These are phyloP conservation scores for Hemibagrus guttatus DNA, from an alignment of 2,797 vertebrate species.

Conservation along the genomic window DNA sequence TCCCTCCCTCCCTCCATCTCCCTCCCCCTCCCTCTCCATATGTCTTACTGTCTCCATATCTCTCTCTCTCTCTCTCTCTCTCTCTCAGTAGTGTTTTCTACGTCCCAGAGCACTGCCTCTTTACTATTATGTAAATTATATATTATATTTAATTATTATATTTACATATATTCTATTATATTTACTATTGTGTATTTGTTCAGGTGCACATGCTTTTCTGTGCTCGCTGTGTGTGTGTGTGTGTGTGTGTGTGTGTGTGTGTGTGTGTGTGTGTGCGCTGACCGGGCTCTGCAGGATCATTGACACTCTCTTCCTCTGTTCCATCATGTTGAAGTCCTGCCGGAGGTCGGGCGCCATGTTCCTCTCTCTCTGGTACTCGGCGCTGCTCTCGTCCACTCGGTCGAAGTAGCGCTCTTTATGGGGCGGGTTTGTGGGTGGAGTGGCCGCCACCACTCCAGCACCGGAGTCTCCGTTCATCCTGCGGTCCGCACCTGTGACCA, in stretches of 20 bases:
- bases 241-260: conserved; percentile 11
- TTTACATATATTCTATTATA: no score
- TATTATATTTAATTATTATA: no score
- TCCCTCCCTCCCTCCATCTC: background rate
- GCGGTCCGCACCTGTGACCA: conserved; percentile 43
- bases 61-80: no score
- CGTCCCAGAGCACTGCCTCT: background rate
- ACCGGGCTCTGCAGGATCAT: conserved; percentile 99
- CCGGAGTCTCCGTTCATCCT: conserved; percentile 95
- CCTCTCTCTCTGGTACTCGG: conserved; percentile 93
- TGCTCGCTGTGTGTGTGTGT: background rate
- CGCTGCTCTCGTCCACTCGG: conserved; percentile 94
- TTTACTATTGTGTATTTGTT: conserved; percentile 5
- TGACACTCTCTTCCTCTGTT: conserved; percentile 96
- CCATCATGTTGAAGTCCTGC: conserved; percentile 99
- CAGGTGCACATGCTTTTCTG: conserved; percentile 23
- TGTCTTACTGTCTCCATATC: no score
- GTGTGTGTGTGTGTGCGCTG: conserved; percentile 59
- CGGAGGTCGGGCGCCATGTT: conserved; percentile 98
- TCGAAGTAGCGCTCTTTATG: conserved; percentile 99
- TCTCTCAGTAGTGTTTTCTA: background rate
- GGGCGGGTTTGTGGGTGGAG: conserved; percentile 90
- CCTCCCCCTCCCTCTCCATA: background rate
- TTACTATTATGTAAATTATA: no score
- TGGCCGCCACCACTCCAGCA: conserved; percentile 93